These are phyloP conservation scores for Dendrolimus houi DNA, from an alignment of 2,888 invertebrate genomes.

Conservation along the genomic window DNA sequence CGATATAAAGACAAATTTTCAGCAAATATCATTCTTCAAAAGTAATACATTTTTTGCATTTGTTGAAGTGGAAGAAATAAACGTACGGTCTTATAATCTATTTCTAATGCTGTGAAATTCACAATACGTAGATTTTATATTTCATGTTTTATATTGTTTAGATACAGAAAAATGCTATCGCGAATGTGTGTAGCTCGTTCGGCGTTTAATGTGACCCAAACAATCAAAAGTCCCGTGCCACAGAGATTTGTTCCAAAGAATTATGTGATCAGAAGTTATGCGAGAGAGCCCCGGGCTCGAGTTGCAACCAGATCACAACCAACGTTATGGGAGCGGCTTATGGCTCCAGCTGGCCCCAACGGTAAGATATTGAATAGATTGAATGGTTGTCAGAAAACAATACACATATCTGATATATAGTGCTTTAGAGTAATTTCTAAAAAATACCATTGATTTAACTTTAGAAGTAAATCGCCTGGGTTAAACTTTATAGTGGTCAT, in stretches of 20 bases:
- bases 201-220: slow-evolving; percentile 42
- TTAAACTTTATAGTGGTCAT: no score
- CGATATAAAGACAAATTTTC: neutral
- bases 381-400: no score
- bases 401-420: no score
- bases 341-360: slow-evolving; percentile 86
- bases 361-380: slow-evolving; percentile 64
- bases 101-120: neutral
- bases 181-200: slow-evolving; percentile 62
- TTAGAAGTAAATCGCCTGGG: no score
- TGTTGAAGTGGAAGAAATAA: neutral
- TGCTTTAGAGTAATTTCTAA: no score
- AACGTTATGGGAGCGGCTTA: slow-evolving; percentile 81
- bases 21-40: neutral
- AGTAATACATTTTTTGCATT: neutral
- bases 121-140: neutral
- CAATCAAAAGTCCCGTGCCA: slow-evolving; percentile 55
- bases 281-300: slow-evolving; percentile 65
- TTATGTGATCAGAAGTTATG: slow-evolving; percentile 71
- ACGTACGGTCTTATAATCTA: neutral
- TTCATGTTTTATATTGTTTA: slow-evolving; percentile 9
- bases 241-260: slow-evolving; percentile 63
- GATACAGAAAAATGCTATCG: slow-evolving; percentile 65
- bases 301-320: slow-evolving; percentile 59
- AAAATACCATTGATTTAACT: no score